Evolutionary conservation across 2,888 invertebrate species (phyloP), one percentile per base, ranked within the genome.

Genomic region (Homarus gammarus): DNA sequence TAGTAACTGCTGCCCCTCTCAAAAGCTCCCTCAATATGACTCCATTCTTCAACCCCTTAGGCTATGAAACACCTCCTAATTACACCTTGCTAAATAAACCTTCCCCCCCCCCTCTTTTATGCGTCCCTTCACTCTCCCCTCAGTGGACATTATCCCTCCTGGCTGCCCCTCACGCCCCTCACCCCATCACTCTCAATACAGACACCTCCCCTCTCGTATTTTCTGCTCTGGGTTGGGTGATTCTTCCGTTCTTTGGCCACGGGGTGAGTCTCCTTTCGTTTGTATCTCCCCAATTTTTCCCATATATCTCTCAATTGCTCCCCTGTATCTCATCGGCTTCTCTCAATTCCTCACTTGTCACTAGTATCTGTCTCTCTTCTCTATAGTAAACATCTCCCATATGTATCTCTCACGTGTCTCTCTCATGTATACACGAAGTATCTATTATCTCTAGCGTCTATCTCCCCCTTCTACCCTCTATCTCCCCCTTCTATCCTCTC

Each of bases 31-130:
- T 51, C 10, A 8, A 75, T 27, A 36, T 72, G 38, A 36, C 40
- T 22, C 72, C 18, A 15, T 72, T 44, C 61, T 79, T 61, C 18
- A 38, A 33, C 61, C 61, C n/a, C n/a, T n/a, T n/a, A n/a, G n/a
- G n/a, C n/a, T n/a, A n/a, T n/a, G n/a, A 79, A 79, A 79, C 79
- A 61, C 79, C 78, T 51, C n/a, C 36, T 61, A 79, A 79, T 79
- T 79, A 79, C 31, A 33, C 79, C 56, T 56, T 79, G 79, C 79
- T 61, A 79, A 61, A 79, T 79, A 49, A 79, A 33, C 79, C 79
- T 56, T 73, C 73, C 73, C 73, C 73, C 73, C 73, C 73, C 75
- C 44, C 75, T 77, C 75, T 78, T 36, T 81, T 36, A n/a, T 40
- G 38, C 64, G 36, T 40, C 27, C 68, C 27, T 40, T 40, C 68